Evolutionary conservation across 1,140 invertebrate species (phyloP).

Genomic region (Aphaenogaster rudis): DNA sequence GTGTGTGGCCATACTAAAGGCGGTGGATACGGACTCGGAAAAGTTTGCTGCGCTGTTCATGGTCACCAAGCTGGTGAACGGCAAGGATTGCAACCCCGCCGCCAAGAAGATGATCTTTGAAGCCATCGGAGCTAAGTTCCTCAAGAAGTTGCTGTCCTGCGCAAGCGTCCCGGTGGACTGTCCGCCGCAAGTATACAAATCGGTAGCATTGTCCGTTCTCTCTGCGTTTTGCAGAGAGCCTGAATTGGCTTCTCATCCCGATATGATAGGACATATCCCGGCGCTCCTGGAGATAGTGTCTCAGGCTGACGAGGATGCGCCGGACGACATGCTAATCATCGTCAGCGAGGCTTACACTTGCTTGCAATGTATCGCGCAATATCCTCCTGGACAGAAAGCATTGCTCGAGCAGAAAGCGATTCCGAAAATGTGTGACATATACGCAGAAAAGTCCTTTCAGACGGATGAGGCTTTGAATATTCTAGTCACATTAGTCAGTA

Average conservation of each 20-base stretch:
- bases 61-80: slow-evolving; percentile 95
- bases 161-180: slow-evolving; percentile 93
- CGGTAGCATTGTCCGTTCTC: slow-evolving; percentile 94
- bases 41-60: slow-evolving; percentile 96
- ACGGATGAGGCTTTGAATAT: slow-evolving; percentile 94
- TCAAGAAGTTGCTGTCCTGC: slow-evolving; percentile 92
- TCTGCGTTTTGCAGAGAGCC: slow-evolving; percentile 94
- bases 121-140: slow-evolving; percentile 94
- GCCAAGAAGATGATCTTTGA: slow-evolving; percentile 94
- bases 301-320: slow-evolving; percentile 92
- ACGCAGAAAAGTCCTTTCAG: slow-evolving; percentile 94
- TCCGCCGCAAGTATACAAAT: slow-evolving; percentile 95
- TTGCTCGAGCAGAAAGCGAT: slow-evolving; percentile 92
- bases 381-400: slow-evolving; percentile 91
- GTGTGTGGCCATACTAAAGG: slow-evolving; percentile 92
- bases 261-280: slow-evolving; percentile 93
- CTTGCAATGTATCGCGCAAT: slow-evolving; percentile 92
- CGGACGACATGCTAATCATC: slow-evolving; percentile 95
- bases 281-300: slow-evolving; percentile 94
- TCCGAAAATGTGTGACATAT: slow-evolving; percentile 94
- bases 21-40: slow-evolving; percentile 94
- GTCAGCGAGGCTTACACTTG: slow-evolving; percentile 95
- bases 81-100: slow-evolving; percentile 91
- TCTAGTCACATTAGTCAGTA: slow-evolving; percentile 90
- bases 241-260: slow-evolving; percentile 92